Base-by-base conservation (phyloP, 2,797 vertebrate genomes). In the Scolopax bukidnonensis region DNA sequence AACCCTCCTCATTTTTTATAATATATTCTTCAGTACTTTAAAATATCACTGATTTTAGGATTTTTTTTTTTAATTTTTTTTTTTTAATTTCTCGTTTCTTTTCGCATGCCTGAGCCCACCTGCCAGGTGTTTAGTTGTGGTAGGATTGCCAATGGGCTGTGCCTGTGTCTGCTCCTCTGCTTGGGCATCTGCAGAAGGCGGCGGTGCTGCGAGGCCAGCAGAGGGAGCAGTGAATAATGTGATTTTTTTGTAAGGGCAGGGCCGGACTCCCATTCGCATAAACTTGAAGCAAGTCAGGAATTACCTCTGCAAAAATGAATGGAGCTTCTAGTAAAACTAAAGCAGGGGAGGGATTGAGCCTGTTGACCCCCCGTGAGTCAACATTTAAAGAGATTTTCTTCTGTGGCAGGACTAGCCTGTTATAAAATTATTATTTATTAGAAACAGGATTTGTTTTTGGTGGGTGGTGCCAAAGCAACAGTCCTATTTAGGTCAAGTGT, bases 151-250 rank as follows among this genome's bases (percentile, higher is more conserved):
- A n/a, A 25, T 6, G 30, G 65, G 48, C 54, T 41, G 21, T 47
- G 64, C 24, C 2, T n/a, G 6, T 10, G 25, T 8, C 53, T 30
- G 57, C 36, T 27, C 13, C 59, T 8, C 50, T 40, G 3, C 11
- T 21, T 27, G 14, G 51, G 70, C 56, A 7, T 32, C 41, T 11
- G 61, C 65, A 48, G 9, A 27, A 60, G 71, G 61, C 54, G 67
- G 28, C 40, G 38, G 60, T 48, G 80, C 85, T 38, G 60, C 19
- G 69, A 16, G n/a, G n/a, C 96, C 95, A 91, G 96, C 85, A 96
- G 96, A 95, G 96, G 96, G 95, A 92, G 96, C 95, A 91, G 87
- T 38, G 77, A 81, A n/a, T 75, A 75, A 32, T 16, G 30, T 11
- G 73, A 5, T 30, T 38, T 36, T 36, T 69, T 15, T 16, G 10